Conservation (phyloP, 1,140 invertebrate species). For the Pseudomyrmex concolor region DNA sequence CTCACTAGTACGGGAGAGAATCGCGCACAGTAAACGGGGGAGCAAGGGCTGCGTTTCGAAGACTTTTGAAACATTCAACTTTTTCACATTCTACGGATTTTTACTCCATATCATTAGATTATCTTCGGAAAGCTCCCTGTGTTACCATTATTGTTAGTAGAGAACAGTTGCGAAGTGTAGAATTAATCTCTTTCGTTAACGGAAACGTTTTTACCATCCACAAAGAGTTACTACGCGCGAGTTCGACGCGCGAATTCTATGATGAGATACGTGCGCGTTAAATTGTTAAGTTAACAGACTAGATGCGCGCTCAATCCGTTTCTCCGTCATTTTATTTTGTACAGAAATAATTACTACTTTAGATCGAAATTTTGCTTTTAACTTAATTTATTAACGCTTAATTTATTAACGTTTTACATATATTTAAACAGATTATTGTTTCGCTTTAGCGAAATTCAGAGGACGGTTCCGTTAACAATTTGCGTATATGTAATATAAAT, state of each 20-base stretch:
- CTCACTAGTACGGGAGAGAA: slow-evolving; percentile 54
- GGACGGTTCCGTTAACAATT: slow-evolving; percentile 41
- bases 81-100: slow-evolving; percentile 61
- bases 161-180: slow-evolving; percentile 48
- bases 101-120: slow-evolving; percentile 78
- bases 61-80: slow-evolving; percentile 60
- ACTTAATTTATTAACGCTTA: slow-evolving; percentile 51
- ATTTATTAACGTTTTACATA: not conserved
- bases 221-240: not conserved
- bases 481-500: slow-evolving; percentile 33
- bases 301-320: not conserved
- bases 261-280: slow-evolving; percentile 2
- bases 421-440: not conserved
- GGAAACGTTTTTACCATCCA: not conserved
- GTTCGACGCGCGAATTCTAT: not conserved
- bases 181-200: slow-evolving; percentile 47
- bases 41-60: slow-evolving; percentile 57
- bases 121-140: slow-evolving; percentile 67
- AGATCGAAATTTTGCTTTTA: too few relatives aligned
- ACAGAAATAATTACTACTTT: not conserved
- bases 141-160: slow-evolving; percentile 75
- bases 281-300: slow-evolving; percentile 29
- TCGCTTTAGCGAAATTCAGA: not conserved
- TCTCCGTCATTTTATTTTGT: slow-evolving; percentile 26
- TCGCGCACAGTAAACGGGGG: slow-evolving; percentile 46